Conservation (phyloP, 2,113 vertebrate genomes). For the Marmota monax region DNA sequence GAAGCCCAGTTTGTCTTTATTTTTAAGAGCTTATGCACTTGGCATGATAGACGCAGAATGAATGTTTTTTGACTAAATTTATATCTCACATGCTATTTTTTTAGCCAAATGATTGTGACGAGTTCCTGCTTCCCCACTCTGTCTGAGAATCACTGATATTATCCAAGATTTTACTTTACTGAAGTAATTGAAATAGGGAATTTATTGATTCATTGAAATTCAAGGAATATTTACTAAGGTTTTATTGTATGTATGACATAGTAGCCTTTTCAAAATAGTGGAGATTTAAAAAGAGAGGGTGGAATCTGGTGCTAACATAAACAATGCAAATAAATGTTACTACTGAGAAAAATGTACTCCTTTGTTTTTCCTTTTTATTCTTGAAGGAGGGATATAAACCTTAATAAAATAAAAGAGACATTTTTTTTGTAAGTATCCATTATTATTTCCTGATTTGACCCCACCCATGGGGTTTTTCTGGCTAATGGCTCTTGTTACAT, state of each 20-base stretch:
- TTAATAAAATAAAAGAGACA: not conserved
- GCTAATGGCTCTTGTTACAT: not conserved
- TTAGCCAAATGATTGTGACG: not conserved
- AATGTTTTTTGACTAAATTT: slow-evolving; percentile 8
- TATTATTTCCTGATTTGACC: not conserved
- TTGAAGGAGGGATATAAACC: not conserved
- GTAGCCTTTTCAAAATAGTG: slow-evolving; percentile 23
- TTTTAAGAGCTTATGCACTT: slow-evolving; percentile 6
- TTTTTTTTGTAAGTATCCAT: not conserved
- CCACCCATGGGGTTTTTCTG: not conserved
- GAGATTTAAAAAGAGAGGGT: slow-evolving; percentile 5
- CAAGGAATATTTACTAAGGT: not conserved
- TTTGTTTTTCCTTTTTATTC: not conserved
- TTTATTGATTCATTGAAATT: slow-evolving; percentile 27
- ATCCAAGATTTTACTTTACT: slow-evolving; percentile 1
- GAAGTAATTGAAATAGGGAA: not conserved
- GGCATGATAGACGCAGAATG: not conserved
- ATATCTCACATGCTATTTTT: not conserved
- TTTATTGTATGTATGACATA: not conserved
- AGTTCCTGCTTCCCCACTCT: not conserved
- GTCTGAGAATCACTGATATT: not conserved
- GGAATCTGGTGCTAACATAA: not conserved
- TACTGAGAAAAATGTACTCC: not conserved
- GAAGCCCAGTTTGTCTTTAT: not conserved
- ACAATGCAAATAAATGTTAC: not conserved